phyloP scores from a whole-genome alignment of 2,888 invertebrate species.

The Vanessa cardui region DNA sequence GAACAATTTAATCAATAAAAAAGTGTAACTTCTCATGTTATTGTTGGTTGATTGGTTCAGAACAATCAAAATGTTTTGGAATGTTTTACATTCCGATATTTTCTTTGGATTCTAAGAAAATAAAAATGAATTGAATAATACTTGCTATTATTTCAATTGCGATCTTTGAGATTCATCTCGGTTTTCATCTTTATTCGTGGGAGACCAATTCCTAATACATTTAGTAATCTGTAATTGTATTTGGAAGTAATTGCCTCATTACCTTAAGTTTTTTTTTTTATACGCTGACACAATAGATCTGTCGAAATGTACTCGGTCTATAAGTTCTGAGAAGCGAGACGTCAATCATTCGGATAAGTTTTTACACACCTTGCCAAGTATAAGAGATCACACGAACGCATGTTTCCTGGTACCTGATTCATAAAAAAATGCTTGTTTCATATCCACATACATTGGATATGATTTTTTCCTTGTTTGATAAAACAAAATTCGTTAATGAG shows the following conservation, averaged over 20 bases:
- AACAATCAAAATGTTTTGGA: too few species aligned
- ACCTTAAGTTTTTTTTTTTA: constrained; percentile 14
- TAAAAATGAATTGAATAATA: too few species aligned
- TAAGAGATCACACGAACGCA: constrained; percentile 22
- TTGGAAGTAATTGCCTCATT: neutral
- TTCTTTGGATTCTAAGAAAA: too few species aligned
- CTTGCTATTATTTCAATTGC: too few species aligned
- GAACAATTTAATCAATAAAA: too few species aligned
- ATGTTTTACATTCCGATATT: too few species aligned
- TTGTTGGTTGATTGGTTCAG: too few species aligned
- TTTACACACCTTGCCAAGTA: constrained; percentile 32
- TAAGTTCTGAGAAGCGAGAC: constrained; percentile 26
- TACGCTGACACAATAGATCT: constrained; percentile 20
- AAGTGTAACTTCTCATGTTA: too few species aligned
- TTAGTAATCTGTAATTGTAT: constrained; percentile 1
- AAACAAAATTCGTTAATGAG: neutral
- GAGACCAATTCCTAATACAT: too few species aligned
- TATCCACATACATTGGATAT: constrained; percentile 9
- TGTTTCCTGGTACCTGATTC: constrained; percentile 27
- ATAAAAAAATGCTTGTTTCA: constrained; percentile 22
- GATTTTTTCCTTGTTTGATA: constrained; percentile 20
- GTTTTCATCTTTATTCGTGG: too few species aligned
- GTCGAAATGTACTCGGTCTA: constrained; percentile 19
- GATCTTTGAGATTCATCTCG: too few species aligned
- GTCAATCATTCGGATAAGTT: constrained; percentile 28